Conservation (phyloP, 2,113 vertebrate species). For the Orthochromis indermauri region DNA sequence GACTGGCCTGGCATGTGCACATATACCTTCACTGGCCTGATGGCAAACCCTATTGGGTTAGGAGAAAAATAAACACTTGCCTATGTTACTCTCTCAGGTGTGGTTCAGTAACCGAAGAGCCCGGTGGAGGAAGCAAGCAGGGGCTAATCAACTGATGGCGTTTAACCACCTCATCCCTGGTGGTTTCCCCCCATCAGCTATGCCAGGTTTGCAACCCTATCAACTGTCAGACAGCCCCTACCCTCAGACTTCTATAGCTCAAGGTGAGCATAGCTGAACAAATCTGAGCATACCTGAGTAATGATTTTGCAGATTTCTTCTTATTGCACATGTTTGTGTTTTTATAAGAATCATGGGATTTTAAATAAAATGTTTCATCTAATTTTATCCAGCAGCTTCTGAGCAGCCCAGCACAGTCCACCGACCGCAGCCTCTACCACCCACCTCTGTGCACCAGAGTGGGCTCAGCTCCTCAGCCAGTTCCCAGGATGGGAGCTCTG, state of each 20-base stretch:
- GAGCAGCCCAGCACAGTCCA: conserved; percentile 93
- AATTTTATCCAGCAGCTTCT: conserved; percentile 65
- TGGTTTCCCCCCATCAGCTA: conserved; percentile 92
- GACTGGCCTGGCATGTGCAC: neutral
- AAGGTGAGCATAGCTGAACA: conserved; percentile 73
- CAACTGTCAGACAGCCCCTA: conserved; percentile 96
- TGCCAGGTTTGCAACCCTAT: conserved; percentile 90
- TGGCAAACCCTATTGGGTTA: neutral
- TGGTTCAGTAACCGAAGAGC: conserved; percentile 99
- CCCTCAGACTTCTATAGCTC: conserved; percentile 88
- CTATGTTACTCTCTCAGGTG: conserved; percentile 72
- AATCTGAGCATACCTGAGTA: neutral
- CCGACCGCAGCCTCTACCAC: conserved; percentile 94
- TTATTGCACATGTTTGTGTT: neutral
- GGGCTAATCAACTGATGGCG: conserved; percentile 97
- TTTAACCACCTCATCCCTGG: conserved; percentile 99
- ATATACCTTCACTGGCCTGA: neutral
- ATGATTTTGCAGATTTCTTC: neutral
- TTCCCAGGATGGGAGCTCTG: conserved; percentile 84
- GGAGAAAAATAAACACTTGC: neutral
- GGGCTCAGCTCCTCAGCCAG: conserved; percentile 76
- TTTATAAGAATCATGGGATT: neutral
- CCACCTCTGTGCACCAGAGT: conserved; percentile 93
- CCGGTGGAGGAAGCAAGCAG: conserved; percentile 98
- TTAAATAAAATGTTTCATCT: neutral